These are phyloP conservation scores for Odontamblyopus rebecca DNA, from an alignment of 2,797 vertebrate species.

Conservation along the genomic window DNA sequence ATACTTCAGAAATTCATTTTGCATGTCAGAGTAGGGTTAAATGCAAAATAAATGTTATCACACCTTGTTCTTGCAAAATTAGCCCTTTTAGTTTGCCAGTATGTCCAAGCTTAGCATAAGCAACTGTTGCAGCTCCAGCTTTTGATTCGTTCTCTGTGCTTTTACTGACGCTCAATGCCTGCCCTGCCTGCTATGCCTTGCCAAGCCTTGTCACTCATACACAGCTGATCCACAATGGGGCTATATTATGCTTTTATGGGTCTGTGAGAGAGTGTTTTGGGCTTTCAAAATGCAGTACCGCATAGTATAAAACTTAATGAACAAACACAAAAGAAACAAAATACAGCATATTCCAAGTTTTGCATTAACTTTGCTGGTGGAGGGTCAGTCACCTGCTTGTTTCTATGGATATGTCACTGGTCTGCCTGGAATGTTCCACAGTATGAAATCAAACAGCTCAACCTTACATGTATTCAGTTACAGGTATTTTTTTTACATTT, in stretches of 20 bases:
- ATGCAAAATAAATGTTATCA: not conserved
- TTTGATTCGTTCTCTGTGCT: slow-evolving; percentile 33
- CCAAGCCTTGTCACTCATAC: slow-evolving; percentile 45
- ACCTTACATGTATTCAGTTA: too few species aligned
- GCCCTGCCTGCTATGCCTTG: slow-evolving; percentile 65
- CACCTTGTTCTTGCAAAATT: not conserved
- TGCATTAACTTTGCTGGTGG: too few species aligned
- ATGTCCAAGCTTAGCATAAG: slow-evolving; percentile 7
- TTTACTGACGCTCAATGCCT: slow-evolving; percentile 44
- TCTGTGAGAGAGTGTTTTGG: too few species aligned
- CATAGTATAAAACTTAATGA: too few species aligned
- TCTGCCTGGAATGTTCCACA: too few species aligned
- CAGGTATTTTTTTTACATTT: too few species aligned
- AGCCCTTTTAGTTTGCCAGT: not conserved
- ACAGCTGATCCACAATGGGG: not conserved
- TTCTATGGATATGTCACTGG: too few species aligned
- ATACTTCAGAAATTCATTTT: not conserved
- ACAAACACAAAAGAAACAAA: too few species aligned
- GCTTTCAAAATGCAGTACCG: too few species aligned
- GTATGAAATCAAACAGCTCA: too few species aligned
- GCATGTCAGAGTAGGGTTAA: not conserved
- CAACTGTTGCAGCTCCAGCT: not conserved
- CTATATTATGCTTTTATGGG: not conserved
- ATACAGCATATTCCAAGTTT: too few species aligned
- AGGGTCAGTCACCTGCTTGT: too few species aligned